Base-by-base conservation (phyloP, 64 coral and sea anemone species). In the Trachythela sp. region DNA sequence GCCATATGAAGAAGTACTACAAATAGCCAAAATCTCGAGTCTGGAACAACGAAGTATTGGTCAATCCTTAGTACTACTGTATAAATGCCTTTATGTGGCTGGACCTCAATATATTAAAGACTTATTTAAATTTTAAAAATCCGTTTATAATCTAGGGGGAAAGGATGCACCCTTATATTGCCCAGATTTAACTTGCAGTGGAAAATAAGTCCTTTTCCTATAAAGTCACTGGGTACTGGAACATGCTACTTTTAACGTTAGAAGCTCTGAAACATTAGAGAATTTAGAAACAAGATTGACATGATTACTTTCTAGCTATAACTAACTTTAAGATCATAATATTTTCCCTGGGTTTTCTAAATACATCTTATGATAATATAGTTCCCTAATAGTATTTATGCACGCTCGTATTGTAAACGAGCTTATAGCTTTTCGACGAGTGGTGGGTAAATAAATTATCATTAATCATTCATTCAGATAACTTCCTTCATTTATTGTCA, bases 11-110 rank as follows among this genome's bases (percentile, higher is more conserved):
- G 2, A 87, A 68, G 22, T 87, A 54, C 37, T 87, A 87, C 54
- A 64, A 18, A 56, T 1, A 36, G 86, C 35, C 36, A 36, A 34
- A 8, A 52, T 90, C 40, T 90, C 29, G 15, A 89, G 37, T 54
- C 84, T 90, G 58, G 84, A 39, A 34, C 20, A 90, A 2, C 34
- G 30, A 90, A 83, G 77, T 48, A 90, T 84, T 84, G 32, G 35
- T 38, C 77, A 89, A 43, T 89, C 88, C 31, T 71, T 84, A 83
- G 36, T 90, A 39, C 52, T 90, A 90, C 22, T 90, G 60, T 90
- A 90, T 90, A 90, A 90, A 90, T 90, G 88, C 76, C 83, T 90
- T n/a, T 90, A 84, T 39, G 56, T 45, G 49, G 84, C 20, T 85
- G 89, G 80, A 83, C 89, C 89, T 70, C 54, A 83, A 90, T 85